Evolutionary conservation across 2,113 vertebrate species (phyloP).

Genomic region (Gadus chalcogrammus): DNA sequence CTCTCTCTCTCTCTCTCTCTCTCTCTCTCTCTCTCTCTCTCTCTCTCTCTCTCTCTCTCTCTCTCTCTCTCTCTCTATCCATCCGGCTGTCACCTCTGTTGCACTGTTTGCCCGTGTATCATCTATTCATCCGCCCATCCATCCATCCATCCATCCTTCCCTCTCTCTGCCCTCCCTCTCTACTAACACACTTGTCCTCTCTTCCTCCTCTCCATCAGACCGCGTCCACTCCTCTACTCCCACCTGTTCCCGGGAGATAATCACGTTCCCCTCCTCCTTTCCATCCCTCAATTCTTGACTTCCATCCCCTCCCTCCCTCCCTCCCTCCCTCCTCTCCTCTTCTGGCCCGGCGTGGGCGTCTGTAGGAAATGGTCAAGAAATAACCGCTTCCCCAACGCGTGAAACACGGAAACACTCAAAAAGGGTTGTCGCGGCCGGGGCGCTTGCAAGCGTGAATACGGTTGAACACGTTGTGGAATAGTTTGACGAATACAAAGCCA

Average conservation of each 20-base stretch:
- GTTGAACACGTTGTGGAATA: no score
- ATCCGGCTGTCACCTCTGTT: conserved; percentile 18
- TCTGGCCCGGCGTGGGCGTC: no score
- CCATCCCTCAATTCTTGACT: neutral
- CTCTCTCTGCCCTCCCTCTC: conserved; percentile 9
- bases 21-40: conserved; percentile 17
- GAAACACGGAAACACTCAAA: no score
- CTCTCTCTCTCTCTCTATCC: conserved; percentile 3
- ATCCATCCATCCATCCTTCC: neutral
- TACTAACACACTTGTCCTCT: neutral
- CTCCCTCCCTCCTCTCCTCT: no score
- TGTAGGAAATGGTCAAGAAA: no score
- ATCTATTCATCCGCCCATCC: conserved; percentile 1
- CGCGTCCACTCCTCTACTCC: neutral
- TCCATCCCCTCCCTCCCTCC: neutral
- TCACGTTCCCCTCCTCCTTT: neutral
- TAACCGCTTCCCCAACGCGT: no score
- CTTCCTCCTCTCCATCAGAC: neutral
- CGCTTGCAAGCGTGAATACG: no score
- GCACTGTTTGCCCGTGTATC: neutral
- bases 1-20: conserved; percentile 12
- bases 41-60: conserved; percentile 24
- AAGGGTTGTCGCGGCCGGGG: no score
- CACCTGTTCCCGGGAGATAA: neutral
- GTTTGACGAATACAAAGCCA: no score